These are phyloP conservation scores for Scartelaos histophorus DNA, from an alignment of 2,113 vertebrate species.

Conservation along the genomic window DNA sequence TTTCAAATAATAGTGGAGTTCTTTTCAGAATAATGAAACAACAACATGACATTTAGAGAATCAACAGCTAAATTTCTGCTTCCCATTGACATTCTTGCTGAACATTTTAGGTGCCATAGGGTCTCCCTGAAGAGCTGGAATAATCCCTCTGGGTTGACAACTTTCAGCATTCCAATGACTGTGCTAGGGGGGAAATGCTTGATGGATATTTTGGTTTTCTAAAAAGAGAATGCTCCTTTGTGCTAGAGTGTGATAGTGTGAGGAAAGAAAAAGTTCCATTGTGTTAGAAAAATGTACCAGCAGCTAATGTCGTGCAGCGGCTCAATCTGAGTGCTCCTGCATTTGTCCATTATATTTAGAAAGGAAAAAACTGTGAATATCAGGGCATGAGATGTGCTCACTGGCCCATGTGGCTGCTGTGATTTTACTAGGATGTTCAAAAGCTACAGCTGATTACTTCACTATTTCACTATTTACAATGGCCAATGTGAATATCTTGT, in stretches of 20 bases:
- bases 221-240: slow-evolving; percentile 1
- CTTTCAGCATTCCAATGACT: neutral
- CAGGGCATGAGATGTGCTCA: neutral
- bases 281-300: neutral
- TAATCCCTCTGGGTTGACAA: slow-evolving; percentile 7
- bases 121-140: neutral
- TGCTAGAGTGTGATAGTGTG: neutral
- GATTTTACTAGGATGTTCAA: neutral
- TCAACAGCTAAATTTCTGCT: slow-evolving; percentile 1
- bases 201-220: slow-evolving; percentile 7
- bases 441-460: neutral
- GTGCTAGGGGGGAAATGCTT: neutral
- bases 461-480: too few relatives aligned
- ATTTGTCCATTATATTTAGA: neutral
- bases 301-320: neutral
- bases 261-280: neutral
- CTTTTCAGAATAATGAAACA: neutral
- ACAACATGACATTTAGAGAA: slow-evolving; percentile 1
- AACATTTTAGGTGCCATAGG: slow-evolving; percentile 1
- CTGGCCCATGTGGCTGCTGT: neutral
- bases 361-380: neutral
- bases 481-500: too few relatives aligned
- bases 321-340: neutral
- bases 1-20: neutral
- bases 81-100: neutral